Percentiles rank a stretch among this genome's conserved stretches.
These are phyloP conservation scores for Phylloscopus trochiloides DNA, from an alignment of 2,113 vertebrate species.

Conservation along the genomic window DNA sequence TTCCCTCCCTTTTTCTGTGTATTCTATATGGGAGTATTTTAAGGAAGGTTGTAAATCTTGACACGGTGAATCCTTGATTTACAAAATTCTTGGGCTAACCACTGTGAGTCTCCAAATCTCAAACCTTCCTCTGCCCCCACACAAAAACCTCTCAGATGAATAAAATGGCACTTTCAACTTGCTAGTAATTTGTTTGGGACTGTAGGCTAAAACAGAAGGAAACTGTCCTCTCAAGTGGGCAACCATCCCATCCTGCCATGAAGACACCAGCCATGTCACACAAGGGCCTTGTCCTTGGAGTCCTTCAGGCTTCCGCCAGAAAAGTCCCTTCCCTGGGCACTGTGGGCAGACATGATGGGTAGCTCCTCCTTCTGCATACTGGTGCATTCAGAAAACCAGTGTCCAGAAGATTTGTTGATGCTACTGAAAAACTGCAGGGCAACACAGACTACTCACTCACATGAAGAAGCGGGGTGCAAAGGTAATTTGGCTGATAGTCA, in stretches of 20 bases:
- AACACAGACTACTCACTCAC: neutral
- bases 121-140: neutral
- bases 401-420: neutral
- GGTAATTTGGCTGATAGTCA: neutral
- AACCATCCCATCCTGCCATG: neutral
- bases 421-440: neutral
- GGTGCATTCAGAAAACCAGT: neutral
- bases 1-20: neutral
- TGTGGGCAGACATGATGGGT: neutral
- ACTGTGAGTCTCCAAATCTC: neutral
- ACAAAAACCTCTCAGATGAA: neutral
- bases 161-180: neutral
- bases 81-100: neutral
- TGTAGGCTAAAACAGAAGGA: neutral
- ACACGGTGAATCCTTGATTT: neutral
- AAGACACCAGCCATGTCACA: neutral
- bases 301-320: neutral
- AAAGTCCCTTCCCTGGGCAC: neutral
- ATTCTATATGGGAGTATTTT: neutral
- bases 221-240: rapidly evolving
- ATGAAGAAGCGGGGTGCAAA: neutral
- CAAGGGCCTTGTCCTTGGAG: neutral
- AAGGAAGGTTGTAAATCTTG: neutral
- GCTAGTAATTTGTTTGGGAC: neutral
- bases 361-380: neutral